These are phyloP conservation scores for Thymelicus acteon DNA, from an alignment of 2,888 invertebrate species.

Conservation along the genomic window DNA sequence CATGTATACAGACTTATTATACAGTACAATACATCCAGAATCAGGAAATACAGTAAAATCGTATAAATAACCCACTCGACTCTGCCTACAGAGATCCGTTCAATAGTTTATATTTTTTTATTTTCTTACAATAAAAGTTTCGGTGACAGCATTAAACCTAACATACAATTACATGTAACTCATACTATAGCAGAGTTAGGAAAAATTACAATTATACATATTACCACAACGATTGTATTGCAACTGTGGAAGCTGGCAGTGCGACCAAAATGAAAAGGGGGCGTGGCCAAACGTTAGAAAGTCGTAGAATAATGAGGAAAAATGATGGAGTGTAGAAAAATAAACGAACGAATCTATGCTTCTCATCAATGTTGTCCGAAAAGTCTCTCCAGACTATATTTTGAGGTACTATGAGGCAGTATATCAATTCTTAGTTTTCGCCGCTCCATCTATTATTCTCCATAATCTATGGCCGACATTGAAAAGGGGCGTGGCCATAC, in stretches of 20 bases:
- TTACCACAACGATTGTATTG: slow-evolving; percentile 14
- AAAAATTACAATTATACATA: slow-evolving; percentile 37
- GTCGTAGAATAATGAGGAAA: not conserved
- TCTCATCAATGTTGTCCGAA: too few relatives aligned
- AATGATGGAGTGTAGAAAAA: not conserved
- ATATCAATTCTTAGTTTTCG: not conserved
- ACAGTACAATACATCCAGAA: slow-evolving; percentile 34
- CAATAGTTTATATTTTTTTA: slow-evolving; percentile 26
- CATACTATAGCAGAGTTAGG: slow-evolving; percentile 37
- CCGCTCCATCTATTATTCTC: not conserved
- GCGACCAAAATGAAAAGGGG: not conserved
- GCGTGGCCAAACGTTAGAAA: not conserved
- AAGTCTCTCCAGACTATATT: too few relatives aligned
- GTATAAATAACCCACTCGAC: slow-evolving; percentile 35
- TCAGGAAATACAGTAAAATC: slow-evolving; percentile 36
- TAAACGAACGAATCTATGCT: too few relatives aligned
- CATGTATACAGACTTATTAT: slow-evolving; percentile 33
- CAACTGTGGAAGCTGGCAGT: not conserved
- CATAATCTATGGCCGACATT: not conserved
- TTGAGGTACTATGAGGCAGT: too few relatives aligned
- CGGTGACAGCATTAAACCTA: slow-evolving; percentile 35
- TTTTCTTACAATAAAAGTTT: slow-evolving; percentile 35
- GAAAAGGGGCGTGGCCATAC: slow-evolving; percentile 3
- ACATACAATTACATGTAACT: slow-evolving; percentile 35
- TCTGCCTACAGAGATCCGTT: slow-evolving; percentile 36